Evolutionary conservation across 2,797 vertebrate species (phyloP), one percentile per base, ranked within the genome.

Genomic region (Acanthiza pusilla): DNA sequence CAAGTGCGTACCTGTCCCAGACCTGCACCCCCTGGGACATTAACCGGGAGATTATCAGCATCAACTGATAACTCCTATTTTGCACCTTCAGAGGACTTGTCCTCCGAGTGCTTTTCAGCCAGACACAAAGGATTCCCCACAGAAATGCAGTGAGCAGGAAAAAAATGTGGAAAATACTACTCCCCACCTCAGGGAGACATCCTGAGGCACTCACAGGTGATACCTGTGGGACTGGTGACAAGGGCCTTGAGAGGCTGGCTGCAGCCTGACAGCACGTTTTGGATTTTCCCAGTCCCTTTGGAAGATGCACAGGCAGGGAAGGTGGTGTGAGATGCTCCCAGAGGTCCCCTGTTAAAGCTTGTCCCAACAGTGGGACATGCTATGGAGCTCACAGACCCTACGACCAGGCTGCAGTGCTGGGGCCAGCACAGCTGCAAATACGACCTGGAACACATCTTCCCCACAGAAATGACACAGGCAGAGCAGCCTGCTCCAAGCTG

Each of bases 331-430:
- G 34, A 12, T 54, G 34, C 16, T 80, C 19, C 68, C 23, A 45
- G 21, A 55, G 30, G 26, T 75, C 9, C 14, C 14, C 14, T 82
- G 4, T 13, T 38, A 54, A 76, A 62, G 18, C 8, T 21, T 30
- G 5, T 8, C 10, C 25, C 43, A 30, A 0, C 7, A 3, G 2
- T 12, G 36, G 40, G 72, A 70, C 16, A 7, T 0, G 0, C 43
- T 36, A 3, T 7, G 26, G 75, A 76, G 43, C 30, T 51, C 40
- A 13, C 8, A 1, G 1, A 10, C 26, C 40, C 32, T 13, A 42
- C 16, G 15, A 15, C 40, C 40, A 42, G 40, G 40, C 40, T 42
- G 40, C 7, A 42, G 40, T 42, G 40, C 40, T 42, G 40, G 40
- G 40, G 40, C 15, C 40, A 42, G 13, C 40, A 16, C 40, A 42